Evolutionary conservation across 2,888 invertebrate genomes (phyloP), one percentile per base, ranked within the genome.

Genomic region (Drosophila mulleri): DNA sequence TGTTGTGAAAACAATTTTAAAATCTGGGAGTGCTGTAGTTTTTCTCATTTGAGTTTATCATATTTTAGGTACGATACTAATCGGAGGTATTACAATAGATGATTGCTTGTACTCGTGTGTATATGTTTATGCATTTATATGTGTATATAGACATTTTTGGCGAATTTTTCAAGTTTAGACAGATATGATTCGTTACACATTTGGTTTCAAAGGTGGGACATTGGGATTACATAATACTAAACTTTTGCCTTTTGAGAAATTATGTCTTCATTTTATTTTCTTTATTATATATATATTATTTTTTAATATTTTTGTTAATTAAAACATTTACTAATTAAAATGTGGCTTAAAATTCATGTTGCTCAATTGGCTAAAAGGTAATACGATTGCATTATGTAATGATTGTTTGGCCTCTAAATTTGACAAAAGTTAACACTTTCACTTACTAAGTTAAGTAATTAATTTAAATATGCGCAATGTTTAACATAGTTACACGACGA

Each of bases 71-170:
- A 90, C 90, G 87, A 78, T 78, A 71, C 88, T 87, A 89, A 64
- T 88, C 90, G 87, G 87, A 88, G 87, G 87, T 90, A 87, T 90
- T 76, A 76, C 71, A 75, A 20, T 67, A 78, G 65, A 72, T 83
- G 78, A 88, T 85, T 85, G 80, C 72, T 82, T 79, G 57, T 65
- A 71, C 65, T 50, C 12, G 32, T 32, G 18, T 50, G 18, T 50
- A 7, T 50, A 12, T 32, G 32, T 32, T 52, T 73, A 48, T 61
- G 37, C 26, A 16, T 44, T 6, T 26, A 11, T 20, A 14, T 20
- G 39, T 54, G 47, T 65, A 42, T 70, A 67, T 62, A 67, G 50
- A 63, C 48, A 61, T 39, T 44, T 64, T 73, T 71, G 61, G 60
- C 63, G 54, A 59, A 72, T 54, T 68, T 64, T 59, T 76, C 71